Evolutionary conservation across 1,140 invertebrate species (phyloP), one percentile per base, ranked within the genome.

Genomic region (Dysdera silvatica): DNA sequence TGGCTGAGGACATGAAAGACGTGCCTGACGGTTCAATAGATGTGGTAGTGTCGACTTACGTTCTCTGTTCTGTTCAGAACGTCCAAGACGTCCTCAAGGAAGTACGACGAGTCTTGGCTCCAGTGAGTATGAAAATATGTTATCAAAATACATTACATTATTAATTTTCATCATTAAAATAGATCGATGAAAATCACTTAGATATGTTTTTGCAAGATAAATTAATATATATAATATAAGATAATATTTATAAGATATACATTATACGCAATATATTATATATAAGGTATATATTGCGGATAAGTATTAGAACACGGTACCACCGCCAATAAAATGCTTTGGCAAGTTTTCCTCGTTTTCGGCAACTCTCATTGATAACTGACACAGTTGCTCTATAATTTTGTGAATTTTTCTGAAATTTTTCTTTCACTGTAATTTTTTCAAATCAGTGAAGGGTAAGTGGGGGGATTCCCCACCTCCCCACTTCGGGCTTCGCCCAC

Each of bases 11-110:
- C 37, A 72, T 77, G 72, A 52, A 53, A 16, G 64, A 68, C 3
- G 45, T 76, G 18, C 40, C 65, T 18, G 71, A 72, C 55, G 53
- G 68, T 58, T 71, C 68, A 26, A 64, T 74, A 51, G 75, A 77
- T 67, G 71, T 71, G 8, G 73, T 75, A 14, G 69, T 76, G 3
- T 73, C 70, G 40, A 73, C 75, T 23, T 59, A 73, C 8, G 72
- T 74, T 0, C 54, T 77, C 0, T 76, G 75, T 48, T 72, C 70
- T 20, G 74, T 75, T 10, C 23, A 40, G 14, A 65, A 73, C 61
- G 29, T 70, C 2, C 47, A 69, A n/a, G 47, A 67, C 47, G 61
- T 64, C 8, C 41, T 75, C 7, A 56, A 64, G 16, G 75, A 76
- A 67, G 63, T 75, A 3, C 69, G 68, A 53, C 69, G 75, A 37